phyloP scores from a whole-genome alignment of 2,113 vertebrate genomes.

The Balaeniceps rex region DNA sequence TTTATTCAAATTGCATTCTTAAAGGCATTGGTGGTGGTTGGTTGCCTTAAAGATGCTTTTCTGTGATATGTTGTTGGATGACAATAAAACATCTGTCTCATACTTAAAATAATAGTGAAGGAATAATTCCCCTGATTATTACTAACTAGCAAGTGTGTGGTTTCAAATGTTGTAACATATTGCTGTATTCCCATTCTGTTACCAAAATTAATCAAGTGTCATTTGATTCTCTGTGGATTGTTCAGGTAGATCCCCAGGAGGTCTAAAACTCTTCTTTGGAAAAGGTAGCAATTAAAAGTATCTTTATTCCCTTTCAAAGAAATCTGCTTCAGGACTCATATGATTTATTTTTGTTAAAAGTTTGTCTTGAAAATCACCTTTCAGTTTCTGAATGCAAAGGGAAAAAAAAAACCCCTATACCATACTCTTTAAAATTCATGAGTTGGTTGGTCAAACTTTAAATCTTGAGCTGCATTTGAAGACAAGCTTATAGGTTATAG shows the following conservation, averaged over 20 bases:
- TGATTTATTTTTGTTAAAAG: neutral
- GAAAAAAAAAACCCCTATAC: neutral
- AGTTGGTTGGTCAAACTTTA: neutral
- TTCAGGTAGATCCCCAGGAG: neutral
- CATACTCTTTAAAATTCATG: neutral
- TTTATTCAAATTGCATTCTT: slow-evolving; percentile 13
- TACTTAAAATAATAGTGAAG: neutral
- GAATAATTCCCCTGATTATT: neutral
- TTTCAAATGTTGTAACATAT: neutral
- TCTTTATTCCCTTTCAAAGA: neutral
- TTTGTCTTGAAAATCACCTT: neutral
- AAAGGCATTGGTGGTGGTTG: neutral
- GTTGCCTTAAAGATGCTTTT: neutral
- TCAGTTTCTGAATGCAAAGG: neutral
- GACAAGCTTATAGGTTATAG: neutral
- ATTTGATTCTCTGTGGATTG: neutral
- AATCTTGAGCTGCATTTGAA: neutral
- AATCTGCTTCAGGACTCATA: neutral
- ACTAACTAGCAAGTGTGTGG: neutral
- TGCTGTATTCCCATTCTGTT: neutral
- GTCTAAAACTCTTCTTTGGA: neutral
- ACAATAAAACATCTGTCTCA: neutral
- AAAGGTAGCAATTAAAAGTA: neutral
- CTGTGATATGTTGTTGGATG: neutral
- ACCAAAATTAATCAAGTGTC: neutral